Evolutionary conservation across 2,113 vertebrate genomes (phyloP), one percentile per base, ranked within the genome.

Genomic region (Pyrgilauda ruficollis): DNA sequence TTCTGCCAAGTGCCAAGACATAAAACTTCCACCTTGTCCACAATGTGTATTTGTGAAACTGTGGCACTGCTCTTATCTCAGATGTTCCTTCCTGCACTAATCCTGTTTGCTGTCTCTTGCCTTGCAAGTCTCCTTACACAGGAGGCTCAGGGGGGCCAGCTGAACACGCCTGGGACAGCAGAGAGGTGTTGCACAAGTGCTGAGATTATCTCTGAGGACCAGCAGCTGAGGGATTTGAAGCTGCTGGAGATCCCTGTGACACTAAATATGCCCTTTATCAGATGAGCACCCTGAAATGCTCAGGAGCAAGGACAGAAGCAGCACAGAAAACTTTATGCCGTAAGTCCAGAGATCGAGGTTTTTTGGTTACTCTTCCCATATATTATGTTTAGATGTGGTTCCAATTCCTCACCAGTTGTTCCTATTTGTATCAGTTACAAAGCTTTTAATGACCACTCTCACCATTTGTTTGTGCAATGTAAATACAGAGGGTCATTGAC

Each of bases 121-220:
- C 55, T 28, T 24, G 28, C 24, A 59, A 31, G 35, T 28, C 23
- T 56, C 30, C 72, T 43, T 59, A 24, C 39, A 33, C 49, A 37
- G 17, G 15, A 82, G 43, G 39, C 43, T 83, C 61, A 59, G 66
- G n/a, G 82, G 61, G 4, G 3, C 27, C 0, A 1, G 4, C 52
- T 27, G 43, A 61, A 30, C 4, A 2, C 30, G 13, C 10, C 44
- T 59, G 61, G 28, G 16, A 18, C 22, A 62, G 53, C 16, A 82
- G 3, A 46, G 43, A 0, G 12, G 14, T 5, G 10, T 20, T 27
- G 13, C 6, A 0, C 1, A 53, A 39, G 35, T 12, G 39, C 50
- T 47, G 37, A 73, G 13, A 44, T 18, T 20, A 63, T 21, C 28
- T 43, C 33, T 43, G 37, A 68, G 30, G 16, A 86, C 3, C 26